These are phyloP conservation scores for Lasioglossum marginatum DNA, from an alignment of 2,888 invertebrate genomes.

Conservation along the genomic window DNA sequence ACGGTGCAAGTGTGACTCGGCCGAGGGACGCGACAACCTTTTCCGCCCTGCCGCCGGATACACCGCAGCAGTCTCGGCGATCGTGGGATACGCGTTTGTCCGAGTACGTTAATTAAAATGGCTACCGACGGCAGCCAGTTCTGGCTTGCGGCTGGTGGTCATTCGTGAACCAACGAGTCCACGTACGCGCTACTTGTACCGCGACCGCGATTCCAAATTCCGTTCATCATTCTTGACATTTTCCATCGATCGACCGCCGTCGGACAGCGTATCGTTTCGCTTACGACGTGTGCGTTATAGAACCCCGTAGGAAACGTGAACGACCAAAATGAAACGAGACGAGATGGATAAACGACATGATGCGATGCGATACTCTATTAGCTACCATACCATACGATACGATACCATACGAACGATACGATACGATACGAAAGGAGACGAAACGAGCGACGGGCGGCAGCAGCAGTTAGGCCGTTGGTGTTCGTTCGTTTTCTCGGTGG, in stretches of 20 bases:
- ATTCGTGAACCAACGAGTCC: conserved; percentile 18
- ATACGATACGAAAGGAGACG: neutral
- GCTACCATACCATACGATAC: neutral
- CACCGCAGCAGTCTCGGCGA: neutral
- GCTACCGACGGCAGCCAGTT: conserved; percentile 63
- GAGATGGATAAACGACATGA: neutral
- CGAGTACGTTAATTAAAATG: conserved; percentile 59
- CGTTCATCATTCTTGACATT: neutral
- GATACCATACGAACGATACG: neutral
- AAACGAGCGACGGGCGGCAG: conserved; percentile 69
- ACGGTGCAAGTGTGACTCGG: conserved; percentile 20
- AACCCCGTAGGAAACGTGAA: neutral
- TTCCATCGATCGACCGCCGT: conserved; percentile 14
- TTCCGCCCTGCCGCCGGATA: neutral
- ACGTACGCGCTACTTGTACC: neutral
- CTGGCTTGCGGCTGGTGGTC: conserved; percentile 13
- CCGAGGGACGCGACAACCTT: neutral
- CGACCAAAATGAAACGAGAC: conserved; percentile 3
- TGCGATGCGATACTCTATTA: neutral
- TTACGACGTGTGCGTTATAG: neutral
- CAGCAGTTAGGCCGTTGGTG: conserved; percentile 67
- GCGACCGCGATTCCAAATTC: conserved; percentile 7
- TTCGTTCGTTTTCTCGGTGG: conserved; percentile 65
- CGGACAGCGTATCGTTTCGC: neutral
- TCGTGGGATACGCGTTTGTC: conserved; percentile 10